Evolutionary conservation across 2,113 vertebrate genomes (phyloP), one percentile per base, ranked within the genome.

Genomic region (Patagioenas fasciata): DNA sequence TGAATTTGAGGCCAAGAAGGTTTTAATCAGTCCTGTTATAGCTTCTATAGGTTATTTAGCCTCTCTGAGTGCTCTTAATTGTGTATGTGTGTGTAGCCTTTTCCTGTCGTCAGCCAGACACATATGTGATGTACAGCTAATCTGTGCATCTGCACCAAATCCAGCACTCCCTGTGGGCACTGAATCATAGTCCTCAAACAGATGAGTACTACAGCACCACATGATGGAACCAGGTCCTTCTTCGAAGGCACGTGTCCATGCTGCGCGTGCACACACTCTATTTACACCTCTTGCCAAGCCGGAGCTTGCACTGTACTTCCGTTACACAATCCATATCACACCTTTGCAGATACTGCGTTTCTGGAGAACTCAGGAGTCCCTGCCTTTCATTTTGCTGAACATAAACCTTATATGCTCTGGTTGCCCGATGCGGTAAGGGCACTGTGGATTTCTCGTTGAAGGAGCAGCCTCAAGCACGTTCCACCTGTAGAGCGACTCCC

Each of bases 261-360:
- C 36, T 12, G 36, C 3, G 0, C 5, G 42, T 24, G 60, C 15
- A 1, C 1, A 0, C 1, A 1, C 78, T 54, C 51, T 12, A 0
- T 40, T 54, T 24, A 11, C 14, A 20, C 36, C 40, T 71, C 38
- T 34, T 20, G 15, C 72, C 69, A 25, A 11, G 80, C 40, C 70
- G 71, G 28, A 65, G 54, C 71, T 70, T 21, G 32, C 40, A 78
- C 40, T 38, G 21, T 50, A 17, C 54, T 36, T 24, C 24, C 56
- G 2, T 51, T 70, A 3, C 23, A 20, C 51, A 13, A 4, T 8
- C 66, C 28, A 14, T 14, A 9, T 26, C n/a, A 21, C 3, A 0
- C 47, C 66, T 31, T 11, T 15, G 70, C 0, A 0, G 9, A 54
- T 51, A 1, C 60, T 0, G 0, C 21, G 34, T n/a, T 74, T 51